Evolutionary conservation across 2,113 vertebrate genomes (phyloP), one percentile per base, ranked within the genome.

Genomic region (Anolis sagrei): DNA sequence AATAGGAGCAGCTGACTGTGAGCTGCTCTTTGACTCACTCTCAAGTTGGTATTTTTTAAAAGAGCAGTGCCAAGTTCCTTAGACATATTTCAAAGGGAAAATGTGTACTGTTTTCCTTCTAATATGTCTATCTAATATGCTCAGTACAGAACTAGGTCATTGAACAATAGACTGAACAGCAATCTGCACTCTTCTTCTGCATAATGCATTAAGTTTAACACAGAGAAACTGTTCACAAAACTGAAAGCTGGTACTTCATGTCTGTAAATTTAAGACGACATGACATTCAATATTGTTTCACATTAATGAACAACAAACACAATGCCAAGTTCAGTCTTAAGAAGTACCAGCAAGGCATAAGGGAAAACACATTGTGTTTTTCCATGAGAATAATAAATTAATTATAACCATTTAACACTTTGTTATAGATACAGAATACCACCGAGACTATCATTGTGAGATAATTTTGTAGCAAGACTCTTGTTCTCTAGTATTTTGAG

Each of bases 131-230:
- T 95, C 91, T 95, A 92, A 93, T 94, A 93, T 95, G 95, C 95
- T 97, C 95, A 95, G 96, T 90, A 89, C 95, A 97, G 97, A 98
- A 98, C 95, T 99, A 98, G 98, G 98, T 98, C 98, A 98, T 92
- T 97, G 97, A 98, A 99, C 98, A 99, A 98, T 98, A 96, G 97
- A 93, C 92, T 89, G 95, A 95, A 97, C 96, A 96, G 97, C 97
- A 97, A 96, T 97, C 97, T 94, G 96, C 97, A 96, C 97, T 98
- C 96, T 96, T 92, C 96, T 97, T 95, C 97, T 99, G 97, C 98
- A 98, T 99, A 98, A 99, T 99, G 97, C 97, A 98, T 99, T 97
- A 98, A 97, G 97, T 97, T 94, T 98, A 98, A 98, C 98, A 96
- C 97, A 97, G 96, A 97, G 96, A 97, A 97, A 96, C 96, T 96